These are phyloP conservation scores for Addax nasomaculatus DNA, from an alignment of 2,113 vertebrate genomes.

Conservation along the genomic window DNA sequence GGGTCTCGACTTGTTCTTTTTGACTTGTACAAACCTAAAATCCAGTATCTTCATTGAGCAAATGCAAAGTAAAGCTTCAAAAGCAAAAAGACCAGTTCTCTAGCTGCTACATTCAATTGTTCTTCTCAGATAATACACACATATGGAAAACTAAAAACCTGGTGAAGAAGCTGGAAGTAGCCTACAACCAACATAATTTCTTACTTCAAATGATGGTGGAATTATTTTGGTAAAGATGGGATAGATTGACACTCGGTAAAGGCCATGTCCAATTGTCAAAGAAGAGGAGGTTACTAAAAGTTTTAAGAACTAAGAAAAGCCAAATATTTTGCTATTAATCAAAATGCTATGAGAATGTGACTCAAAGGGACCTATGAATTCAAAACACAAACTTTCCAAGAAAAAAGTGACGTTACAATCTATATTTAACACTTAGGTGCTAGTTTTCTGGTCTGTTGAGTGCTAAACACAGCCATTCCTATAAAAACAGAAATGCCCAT, in stretches of 20 bases:
- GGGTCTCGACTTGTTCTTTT: neutral
- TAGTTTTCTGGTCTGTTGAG: neutral
- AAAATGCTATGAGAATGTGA: neutral
- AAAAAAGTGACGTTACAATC: neutral
- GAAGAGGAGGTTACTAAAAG: neutral
- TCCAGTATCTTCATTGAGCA: neutral
- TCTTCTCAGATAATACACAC: slow-evolving; percentile 5
- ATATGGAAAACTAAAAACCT: slow-evolving; percentile 6
- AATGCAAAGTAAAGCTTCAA: neutral
- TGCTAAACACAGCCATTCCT: neutral
- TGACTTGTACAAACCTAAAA: slow-evolving; percentile 7
- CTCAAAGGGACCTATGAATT: neutral
- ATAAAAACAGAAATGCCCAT: neutral
- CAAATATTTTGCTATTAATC: neutral
- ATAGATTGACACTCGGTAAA: neutral
- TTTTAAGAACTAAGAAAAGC: neutral
- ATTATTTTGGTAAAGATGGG: slow-evolving; percentile 3
- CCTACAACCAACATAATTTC: neutral
- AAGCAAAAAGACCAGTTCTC: neutral
- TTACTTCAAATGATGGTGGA: neutral
- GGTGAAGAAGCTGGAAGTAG: neutral
- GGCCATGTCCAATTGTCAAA: neutral
- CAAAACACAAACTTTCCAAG: neutral
- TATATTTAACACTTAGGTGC: neutral
- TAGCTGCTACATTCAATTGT: neutral